Evolutionary conservation across 30 jellyfish, hydroid and myxozoan species (phyloP).

Genomic region (Aurelia aurita): DNA sequence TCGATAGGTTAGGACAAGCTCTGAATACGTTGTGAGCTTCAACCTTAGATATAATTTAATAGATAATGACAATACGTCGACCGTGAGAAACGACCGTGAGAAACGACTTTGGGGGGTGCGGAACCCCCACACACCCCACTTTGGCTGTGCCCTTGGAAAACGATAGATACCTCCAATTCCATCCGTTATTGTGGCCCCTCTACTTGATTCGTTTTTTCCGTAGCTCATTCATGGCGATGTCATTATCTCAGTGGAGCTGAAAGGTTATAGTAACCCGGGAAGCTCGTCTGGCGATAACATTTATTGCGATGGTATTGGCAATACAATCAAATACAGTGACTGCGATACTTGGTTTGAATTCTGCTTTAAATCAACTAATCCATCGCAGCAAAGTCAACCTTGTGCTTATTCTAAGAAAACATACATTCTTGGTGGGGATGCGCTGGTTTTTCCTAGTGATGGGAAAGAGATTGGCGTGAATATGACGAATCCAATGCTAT

Average conservation of each 20-base stretch:
- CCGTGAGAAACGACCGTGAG: too few species aligned
- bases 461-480: slow-evolving; percentile 60
- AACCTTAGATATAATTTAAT: too few species aligned
- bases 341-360: slow-evolving; percentile 87
- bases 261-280: slow-evolving; percentile 22
- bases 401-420: slow-evolving; percentile 63
- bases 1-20: too few species aligned
- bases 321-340: neutral
- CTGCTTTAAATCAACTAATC: slow-evolving; percentile 68
- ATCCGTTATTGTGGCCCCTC: too few species aligned
- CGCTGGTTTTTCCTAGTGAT: slow-evolving; percentile 38
- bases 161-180: too few species aligned
- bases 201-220: neutral
- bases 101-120: too few species aligned
- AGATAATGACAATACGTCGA: too few species aligned
- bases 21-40: too few species aligned
- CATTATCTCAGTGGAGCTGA: slow-evolving; percentile 26
- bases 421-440: slow-evolving; percentile 71
- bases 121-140: too few species aligned
- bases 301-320: slow-evolving; percentile 34
- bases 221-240: slow-evolving; percentile 16
- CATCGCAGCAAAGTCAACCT: neutral
- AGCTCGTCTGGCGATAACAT: slow-evolving; percentile 17
- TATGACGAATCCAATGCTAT: slow-evolving; percentile 60
- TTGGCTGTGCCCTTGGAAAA: too few species aligned